These are phyloP conservation scores for Augochlorella aurata DNA, from an alignment of 2,888 invertebrate genomes.

Conservation along the genomic window DNA sequence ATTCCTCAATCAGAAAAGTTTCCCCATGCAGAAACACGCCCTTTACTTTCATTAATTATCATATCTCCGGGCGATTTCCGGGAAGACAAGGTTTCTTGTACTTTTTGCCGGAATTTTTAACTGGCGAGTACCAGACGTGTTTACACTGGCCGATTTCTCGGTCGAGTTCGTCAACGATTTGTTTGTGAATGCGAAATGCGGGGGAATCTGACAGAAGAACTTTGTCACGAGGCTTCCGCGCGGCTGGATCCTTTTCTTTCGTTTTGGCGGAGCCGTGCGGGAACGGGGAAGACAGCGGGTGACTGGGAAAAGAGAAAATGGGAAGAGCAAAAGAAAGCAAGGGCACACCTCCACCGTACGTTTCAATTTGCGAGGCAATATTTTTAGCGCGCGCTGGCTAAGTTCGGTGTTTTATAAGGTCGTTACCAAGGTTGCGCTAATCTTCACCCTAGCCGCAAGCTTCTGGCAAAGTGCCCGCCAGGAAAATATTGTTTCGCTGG, in stretches of 20 bases:
- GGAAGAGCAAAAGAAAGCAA: slow-evolving; percentile 15
- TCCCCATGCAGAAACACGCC: neutral
- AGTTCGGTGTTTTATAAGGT: slow-evolving; percentile 76
- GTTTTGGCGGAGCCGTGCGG: slow-evolving; percentile 11
- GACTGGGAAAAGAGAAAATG: slow-evolving; percentile 8
- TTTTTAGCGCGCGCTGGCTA: slow-evolving; percentile 69
- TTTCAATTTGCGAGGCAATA: slow-evolving; percentile 77
- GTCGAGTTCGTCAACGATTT: slow-evolving; percentile 51
- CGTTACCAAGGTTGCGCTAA: slow-evolving; percentile 76
- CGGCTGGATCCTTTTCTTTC: slow-evolving; percentile 51
- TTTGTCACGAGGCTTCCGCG: slow-evolving; percentile 55
- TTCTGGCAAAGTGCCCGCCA: slow-evolving; percentile 72
- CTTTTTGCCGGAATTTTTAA: slow-evolving; percentile 9
- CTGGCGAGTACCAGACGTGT: slow-evolving; percentile 20
- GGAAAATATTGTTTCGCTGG: slow-evolving; percentile 73
- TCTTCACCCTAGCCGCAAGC: slow-evolving; percentile 73
- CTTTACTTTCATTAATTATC: slow-evolving; percentile 10
- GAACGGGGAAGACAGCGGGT: slow-evolving; percentile 6
- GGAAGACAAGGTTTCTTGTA: slow-evolving; percentile 2
- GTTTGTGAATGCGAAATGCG: slow-evolving; percentile 58
- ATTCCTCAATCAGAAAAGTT: neutral
- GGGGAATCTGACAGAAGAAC: slow-evolving; percentile 58
- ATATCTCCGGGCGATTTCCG: neutral
- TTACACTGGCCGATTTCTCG: slow-evolving; percentile 48
- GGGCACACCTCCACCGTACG: slow-evolving; percentile 63